Percentiles rank a stretch among this genome's conserved stretches.
Evolutionary conservation across 2,113 vertebrate species (phyloP).

Genomic region (Coreoperca whiteheadi): DNA sequence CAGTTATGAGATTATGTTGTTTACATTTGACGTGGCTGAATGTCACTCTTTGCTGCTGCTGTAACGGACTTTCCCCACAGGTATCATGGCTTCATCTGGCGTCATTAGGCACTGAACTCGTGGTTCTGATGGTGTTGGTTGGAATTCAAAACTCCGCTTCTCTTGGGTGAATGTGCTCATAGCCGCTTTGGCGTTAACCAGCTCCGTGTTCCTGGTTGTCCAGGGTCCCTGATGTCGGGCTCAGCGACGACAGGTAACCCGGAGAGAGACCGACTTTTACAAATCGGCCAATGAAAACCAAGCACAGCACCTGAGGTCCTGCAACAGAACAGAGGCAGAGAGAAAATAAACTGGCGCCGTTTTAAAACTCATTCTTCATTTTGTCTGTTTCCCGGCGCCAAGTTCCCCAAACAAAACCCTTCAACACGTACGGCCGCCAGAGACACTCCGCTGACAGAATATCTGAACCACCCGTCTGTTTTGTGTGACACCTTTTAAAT

Average conservation of each 20-base stretch:
- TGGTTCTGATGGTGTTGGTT: background rate
- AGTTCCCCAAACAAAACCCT: conserved; percentile 31
- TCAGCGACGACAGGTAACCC: background rate
- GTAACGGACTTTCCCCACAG: background rate
- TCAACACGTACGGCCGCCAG: conserved; percentile 10
- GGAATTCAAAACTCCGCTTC: background rate
- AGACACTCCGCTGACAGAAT: background rate
- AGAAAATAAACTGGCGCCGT: background rate
- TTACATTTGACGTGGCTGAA: background rate
- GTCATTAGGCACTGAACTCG: background rate
- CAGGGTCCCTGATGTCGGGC: background rate
- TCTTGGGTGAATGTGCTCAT: background rate
- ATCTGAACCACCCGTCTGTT: conserved; percentile 5
- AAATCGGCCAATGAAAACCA: background rate
- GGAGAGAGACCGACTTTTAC: background rate
- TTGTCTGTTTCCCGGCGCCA: conserved; percentile 29
- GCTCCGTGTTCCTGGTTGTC: background rate
- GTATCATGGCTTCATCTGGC: background rate
- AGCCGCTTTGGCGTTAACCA: background rate
- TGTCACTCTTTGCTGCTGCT: background rate
- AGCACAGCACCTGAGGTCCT: background rate
- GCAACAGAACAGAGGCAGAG: background rate
- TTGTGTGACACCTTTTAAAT: conserved; percentile 25
- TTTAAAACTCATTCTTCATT: conserved; percentile 38
- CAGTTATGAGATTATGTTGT: background rate